Evolutionary conservation across 1,140 invertebrate species (phyloP), one percentile per base, ranked within the genome.

Genomic region (Drosophila mojavensis): DNA sequence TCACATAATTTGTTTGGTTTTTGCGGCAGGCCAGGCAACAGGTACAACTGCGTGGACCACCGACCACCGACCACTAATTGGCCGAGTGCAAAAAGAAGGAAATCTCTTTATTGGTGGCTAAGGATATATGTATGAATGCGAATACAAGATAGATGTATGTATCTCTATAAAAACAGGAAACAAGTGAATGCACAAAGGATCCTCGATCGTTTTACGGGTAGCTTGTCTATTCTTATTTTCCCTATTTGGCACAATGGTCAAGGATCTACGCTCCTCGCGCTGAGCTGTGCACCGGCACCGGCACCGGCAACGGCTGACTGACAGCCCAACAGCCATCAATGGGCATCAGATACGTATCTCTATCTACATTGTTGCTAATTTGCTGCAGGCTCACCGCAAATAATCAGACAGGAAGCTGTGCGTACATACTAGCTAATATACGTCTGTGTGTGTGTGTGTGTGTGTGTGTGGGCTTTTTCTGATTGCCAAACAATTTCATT

Each of bases 1-100:
- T 88, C 83, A 66, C 79, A 77, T 83, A 83, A 89, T 89, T 88
- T 82, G 81, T 79, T 79, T 84, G 76, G 64, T 76, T 81, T 69
- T 72, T 66, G 58, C 67, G 62, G 75, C 51, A 28, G 61, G 45
- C n/a, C 13, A 15, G 17, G 28, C 30, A 36, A 78, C 69, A 63
- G 79, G 79, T 74, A 79, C 58, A 65, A 55, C 43, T 33, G 24
- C 26, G 6, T 4, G 10, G 36, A 11, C 10, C 43, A 20, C 43
- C 15, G 43, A 17, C 43, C 43, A 30, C 60, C 66, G 64, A 54
- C 79, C 76, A 82, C 79, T 86, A 88, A 88, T 86, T 86, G 83
- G 72, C 65, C 60, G 39, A 75, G 60, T 70, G 67, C 73, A 65
- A 64, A 63, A 75, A 58, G n/a, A 33, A 58, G 72, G 59, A 88